phyloP scores from a whole-genome alignment of 2,113 vertebrate species.

The Amphilophus citrinellus region DNA sequence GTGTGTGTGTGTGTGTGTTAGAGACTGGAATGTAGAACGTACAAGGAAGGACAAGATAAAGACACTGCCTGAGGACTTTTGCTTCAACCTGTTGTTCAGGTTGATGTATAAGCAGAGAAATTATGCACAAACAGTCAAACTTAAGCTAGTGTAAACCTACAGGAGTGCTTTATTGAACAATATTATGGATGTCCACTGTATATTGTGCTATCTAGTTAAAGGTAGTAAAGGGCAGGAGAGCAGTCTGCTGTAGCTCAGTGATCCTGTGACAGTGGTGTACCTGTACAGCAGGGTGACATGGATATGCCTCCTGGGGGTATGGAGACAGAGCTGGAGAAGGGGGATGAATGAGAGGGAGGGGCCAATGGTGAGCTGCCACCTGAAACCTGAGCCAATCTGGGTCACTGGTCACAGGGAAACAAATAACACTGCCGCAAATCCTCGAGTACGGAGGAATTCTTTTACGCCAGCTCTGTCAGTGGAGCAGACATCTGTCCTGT shows the following conservation, averaged over 20 bases:
- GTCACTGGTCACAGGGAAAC: constrained; percentile 39
- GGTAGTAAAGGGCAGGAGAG: neutral
- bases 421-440: constrained; percentile 1
- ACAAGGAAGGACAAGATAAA: neutral
- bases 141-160: neutral
- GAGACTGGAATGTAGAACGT: neutral
- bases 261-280: constrained; percentile 52
- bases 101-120: neutral
- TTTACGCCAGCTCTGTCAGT: neutral
- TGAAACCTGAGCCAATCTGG: constrained; percentile 69
- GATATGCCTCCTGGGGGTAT: constrained; percentile 69
- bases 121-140: neutral
- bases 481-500: neutral
- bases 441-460: neutral
- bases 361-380: constrained; percentile 24
- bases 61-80: constrained; percentile 25
- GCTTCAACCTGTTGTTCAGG: neutral
- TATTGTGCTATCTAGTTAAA: neutral
- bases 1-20: neutral
- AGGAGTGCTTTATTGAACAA: neutral
- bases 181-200: neutral
- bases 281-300: constrained; percentile 68
- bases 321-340: constrained; percentile 9
- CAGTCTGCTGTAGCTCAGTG: neutral
- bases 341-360: constrained; percentile 31